Base-by-base conservation (phyloP, 2,113 vertebrate genomes). In the Xyrauchen texanus region DNA sequence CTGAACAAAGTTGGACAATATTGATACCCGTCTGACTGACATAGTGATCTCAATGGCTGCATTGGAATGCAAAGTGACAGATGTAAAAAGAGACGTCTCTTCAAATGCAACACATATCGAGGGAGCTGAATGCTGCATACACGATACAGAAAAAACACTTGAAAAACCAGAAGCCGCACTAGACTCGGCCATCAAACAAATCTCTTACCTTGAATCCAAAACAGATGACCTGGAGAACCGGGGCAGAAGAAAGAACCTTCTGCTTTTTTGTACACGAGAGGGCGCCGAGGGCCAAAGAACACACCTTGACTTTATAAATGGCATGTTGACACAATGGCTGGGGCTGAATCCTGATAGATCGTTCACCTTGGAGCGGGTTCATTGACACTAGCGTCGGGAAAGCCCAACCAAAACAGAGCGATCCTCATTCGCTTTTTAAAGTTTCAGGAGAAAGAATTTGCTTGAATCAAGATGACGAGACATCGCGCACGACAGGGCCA, bases 361-460 rank as follows among this genome's bases (percentile, higher is more conserved):
- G 4, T 77, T 83, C 68, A 77, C 73, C 6, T 51, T 81, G 45
- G 74, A 83, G 45, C 34, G 16, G 10, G 78, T 81, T 8, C 68
- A 81, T 13, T 8, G 68, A 72, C 62, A 2, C 62, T 80, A 47
- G 52, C 55, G 4, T 60, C 74, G 2, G 61, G 46, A 6, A 76
- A 75, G 51, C 70, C 81, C 34, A 80, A 76, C 51, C 60, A 79
- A 47, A 76, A 57, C 70, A 75, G 63, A 70, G 73, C 73, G 5
- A 67, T 67, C 5, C 65, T 67, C 46, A 67, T 67, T 7, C 7
- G 45, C 13, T 67, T 67, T 44, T 53, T 55, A 12, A 77, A 81
- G 49, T 77, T 81, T 57, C 49, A 76, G 57, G n/a, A 65, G 51
- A n/a, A 74, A 2, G 44, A 67, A 21, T 60, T 58, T 55, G 55